Percentiles rank a stretch among this genome's conserved stretches.
Evolutionary conservation across 1,140 invertebrate genomes (phyloP).

Genomic region (Chionoecetes opilio): DNA sequence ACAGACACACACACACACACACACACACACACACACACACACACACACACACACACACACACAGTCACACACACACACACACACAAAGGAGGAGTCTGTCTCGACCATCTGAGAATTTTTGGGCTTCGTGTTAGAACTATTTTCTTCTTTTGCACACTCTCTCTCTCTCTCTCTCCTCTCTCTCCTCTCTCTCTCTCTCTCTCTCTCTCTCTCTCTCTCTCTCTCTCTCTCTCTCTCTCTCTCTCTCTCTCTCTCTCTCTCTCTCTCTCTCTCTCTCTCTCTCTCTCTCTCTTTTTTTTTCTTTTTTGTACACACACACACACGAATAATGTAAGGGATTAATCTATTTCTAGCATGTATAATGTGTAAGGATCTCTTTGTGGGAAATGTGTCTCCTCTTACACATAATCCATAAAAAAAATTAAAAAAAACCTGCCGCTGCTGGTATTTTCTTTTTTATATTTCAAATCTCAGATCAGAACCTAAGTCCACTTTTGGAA

Average conservation of each 20-base stretch:
- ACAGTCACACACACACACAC: too few relatives aligned
- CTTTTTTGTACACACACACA: too few relatives aligned
- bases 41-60: too few relatives aligned
- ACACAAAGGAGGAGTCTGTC: too few relatives aligned
- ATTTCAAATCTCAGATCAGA: background rate
- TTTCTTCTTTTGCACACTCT: too few relatives aligned
- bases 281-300: conserved; percentile 29
- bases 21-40: too few relatives aligned
- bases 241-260: conserved; percentile 27
- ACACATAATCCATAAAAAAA: background rate
- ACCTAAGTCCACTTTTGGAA: too few relatives aligned
- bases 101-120: too few relatives aligned
- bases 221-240: conserved; percentile 21
- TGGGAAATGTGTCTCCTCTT: background rate
- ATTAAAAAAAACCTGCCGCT: background rate
- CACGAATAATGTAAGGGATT: background rate
- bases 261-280: conserved; percentile 27
- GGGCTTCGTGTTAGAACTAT: too few relatives aligned
- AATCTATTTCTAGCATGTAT: background rate
- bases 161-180: conserved; percentile 44
- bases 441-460: background rate
- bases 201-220: background rate
- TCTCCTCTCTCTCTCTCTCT: background rate
- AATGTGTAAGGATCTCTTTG: background rate
- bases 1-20: too few relatives aligned